Conservation (phyloP, 2,888 invertebrate genomes). For the Tuta absoluta region DNA sequence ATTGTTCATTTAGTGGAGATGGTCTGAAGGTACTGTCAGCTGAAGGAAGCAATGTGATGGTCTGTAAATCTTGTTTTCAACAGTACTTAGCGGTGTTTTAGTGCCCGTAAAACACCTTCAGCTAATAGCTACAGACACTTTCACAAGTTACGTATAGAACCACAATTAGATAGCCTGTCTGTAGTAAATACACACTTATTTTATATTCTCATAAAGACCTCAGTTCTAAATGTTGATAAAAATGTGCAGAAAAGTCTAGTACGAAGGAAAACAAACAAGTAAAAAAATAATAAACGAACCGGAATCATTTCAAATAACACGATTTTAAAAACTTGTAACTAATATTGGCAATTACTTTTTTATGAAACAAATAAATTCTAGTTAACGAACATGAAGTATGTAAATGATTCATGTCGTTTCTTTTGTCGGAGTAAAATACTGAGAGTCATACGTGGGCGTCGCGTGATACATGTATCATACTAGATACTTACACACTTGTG, state of each 20-base stretch:
- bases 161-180: too few relatives aligned
- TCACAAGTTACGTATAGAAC: neutral
- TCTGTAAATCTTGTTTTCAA: conserved; percentile 8
- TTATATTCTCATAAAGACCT: too few relatives aligned
- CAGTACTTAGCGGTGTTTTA: neutral
- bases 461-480: neutral
- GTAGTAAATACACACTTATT: too few relatives aligned
- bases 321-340: conserved; percentile 6
- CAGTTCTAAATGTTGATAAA: too few relatives aligned
- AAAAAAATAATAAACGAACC: neutral
- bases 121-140: neutral
- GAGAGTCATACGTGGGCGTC: conserved; percentile 12
- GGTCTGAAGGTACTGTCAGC: neutral
- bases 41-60: neutral
- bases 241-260: too few relatives aligned
- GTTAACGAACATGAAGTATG: neutral
- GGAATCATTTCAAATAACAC: neutral
- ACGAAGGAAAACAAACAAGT: too few relatives aligned
- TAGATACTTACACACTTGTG: neutral
- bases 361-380: neutral
- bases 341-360: conserved; percentile 20
- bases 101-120: conserved; percentile 4
- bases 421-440: conserved; percentile 2
- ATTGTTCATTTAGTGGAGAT: neutral
- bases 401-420: conserved; percentile 27